Evolutionary conservation across 2,113 vertebrate species (phyloP).

Genomic region (Holacanthus passer): DNA sequence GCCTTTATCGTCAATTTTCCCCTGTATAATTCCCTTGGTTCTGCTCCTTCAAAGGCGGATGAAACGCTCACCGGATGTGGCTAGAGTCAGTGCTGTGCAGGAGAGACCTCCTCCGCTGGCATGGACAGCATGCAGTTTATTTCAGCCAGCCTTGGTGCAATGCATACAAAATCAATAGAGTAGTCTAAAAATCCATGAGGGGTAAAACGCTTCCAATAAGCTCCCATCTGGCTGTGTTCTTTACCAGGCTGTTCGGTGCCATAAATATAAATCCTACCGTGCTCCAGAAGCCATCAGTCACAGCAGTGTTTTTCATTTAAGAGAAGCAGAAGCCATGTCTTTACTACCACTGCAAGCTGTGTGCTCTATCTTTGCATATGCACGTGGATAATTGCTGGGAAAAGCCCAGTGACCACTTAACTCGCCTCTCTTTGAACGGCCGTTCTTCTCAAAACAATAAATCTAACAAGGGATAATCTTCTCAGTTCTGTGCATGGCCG

Average conservation of each 20-base stretch:
- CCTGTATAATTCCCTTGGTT: slow-evolving; percentile 68
- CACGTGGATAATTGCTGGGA: not conserved
- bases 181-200: slow-evolving; percentile 58
- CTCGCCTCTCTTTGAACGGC: not conserved
- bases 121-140: slow-evolving; percentile 42
- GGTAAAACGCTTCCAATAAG: slow-evolving; percentile 62
- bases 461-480: slow-evolving; percentile 1
- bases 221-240: slow-evolving; percentile 49
- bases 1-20: slow-evolving; percentile 73
- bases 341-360: no score
- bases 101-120: slow-evolving; percentile 21
- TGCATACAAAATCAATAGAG: slow-evolving; percentile 66
- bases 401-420: not conserved
- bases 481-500: not conserved
- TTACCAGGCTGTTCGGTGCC: slow-evolving; percentile 31
- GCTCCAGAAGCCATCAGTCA: slow-evolving; percentile 16
- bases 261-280: slow-evolving; percentile 34
- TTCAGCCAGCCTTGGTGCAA: slow-evolving; percentile 46
- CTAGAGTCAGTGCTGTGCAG: slow-evolving; percentile 19
- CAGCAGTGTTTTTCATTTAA: slow-evolving; percentile 18
- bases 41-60: slow-evolving; percentile 70
- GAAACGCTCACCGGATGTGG: slow-evolving; percentile 54
- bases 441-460: not conserved
- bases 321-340: not conserved
- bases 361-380: slow-evolving; percentile 8